Percentiles rank a stretch among this genome's conserved stretches.
Evolutionary conservation across 2,113 vertebrate species (phyloP).

Genomic region (Tauraco erythrolophus): DNA sequence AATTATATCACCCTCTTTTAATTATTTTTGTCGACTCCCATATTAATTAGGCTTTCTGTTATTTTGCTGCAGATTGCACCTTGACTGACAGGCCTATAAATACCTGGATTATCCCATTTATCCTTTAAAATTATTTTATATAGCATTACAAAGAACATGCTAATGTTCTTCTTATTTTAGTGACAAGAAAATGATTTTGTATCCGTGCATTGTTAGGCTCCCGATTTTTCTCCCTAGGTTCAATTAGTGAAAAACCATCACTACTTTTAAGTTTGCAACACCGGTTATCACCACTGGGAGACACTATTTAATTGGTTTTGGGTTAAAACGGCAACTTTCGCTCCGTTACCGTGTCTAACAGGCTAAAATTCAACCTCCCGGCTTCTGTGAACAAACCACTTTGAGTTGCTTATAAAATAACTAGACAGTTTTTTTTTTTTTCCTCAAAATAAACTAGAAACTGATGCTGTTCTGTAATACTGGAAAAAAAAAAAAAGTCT

Average conservation of each 20-base stretch:
- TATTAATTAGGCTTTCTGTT: neutral
- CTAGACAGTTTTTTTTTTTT: neutral
- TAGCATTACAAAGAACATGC: neutral
- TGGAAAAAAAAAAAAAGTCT: neutral
- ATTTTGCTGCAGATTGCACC: neutral
- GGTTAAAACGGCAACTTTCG: neutral
- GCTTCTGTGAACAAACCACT: neutral
- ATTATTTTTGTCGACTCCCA: neutral
- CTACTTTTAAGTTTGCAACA: neutral
- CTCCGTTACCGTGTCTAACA: neutral
- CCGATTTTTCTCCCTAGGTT: neutral
- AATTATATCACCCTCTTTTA: neutral
- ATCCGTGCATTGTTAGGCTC: neutral
- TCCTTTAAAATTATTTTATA: neutral
- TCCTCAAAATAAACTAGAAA: neutral
- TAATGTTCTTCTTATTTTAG: neutral
- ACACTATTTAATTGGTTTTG: constrained; percentile 46
- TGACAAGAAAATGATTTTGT: neutral
- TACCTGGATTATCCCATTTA: neutral
- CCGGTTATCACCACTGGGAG: neutral
- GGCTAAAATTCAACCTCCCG: neutral
- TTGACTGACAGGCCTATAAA: neutral
- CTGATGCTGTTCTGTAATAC: neutral
- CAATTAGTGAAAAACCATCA: fast-evolving
- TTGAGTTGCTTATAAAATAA: neutral